Evolutionary conservation across 2,797 vertebrate species (phyloP).

Genomic region (Pogoniulus pusillus): DNA sequence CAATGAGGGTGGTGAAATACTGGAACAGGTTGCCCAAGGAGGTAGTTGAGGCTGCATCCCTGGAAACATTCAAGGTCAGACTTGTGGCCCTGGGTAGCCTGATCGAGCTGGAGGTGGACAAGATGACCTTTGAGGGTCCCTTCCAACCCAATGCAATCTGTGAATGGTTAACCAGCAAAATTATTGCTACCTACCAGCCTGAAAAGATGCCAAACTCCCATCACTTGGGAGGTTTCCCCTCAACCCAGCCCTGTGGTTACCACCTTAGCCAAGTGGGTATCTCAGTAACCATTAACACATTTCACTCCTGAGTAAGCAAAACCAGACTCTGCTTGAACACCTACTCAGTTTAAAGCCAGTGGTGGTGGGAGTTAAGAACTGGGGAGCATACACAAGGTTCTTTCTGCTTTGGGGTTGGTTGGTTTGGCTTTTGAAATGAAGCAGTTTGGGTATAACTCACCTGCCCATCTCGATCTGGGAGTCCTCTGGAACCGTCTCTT

Average conservation of each 20-base stretch:
- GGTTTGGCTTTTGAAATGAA: background rate
- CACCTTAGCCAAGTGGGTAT: background rate
- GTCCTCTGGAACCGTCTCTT: conserved; percentile 81
- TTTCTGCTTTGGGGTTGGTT: background rate
- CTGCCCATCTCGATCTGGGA: conserved; percentile 85
- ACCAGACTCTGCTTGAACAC: background rate
- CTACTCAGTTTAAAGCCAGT: background rate
- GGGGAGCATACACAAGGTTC: background rate
- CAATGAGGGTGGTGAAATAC: no score
- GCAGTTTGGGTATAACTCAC: conserved; percentile 61
- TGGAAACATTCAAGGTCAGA: no score
- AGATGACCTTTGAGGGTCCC: no score
- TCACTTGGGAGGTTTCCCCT: background rate
- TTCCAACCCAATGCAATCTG: no score
- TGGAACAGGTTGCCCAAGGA: no score
- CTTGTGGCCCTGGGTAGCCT: no score
- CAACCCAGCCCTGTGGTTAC: background rate
- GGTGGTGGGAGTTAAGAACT: background rate
- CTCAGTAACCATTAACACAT: background rate
- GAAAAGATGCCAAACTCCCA: background rate
- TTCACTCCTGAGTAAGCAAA: rapidly evolving
- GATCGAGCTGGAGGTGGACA: no score
- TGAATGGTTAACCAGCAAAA: background rate
- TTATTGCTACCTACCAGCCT: background rate
- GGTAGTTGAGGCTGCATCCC: no score